Conservation (phyloP, 2,797 vertebrate species). For the Rhinatrema bivittatum region DNA sequence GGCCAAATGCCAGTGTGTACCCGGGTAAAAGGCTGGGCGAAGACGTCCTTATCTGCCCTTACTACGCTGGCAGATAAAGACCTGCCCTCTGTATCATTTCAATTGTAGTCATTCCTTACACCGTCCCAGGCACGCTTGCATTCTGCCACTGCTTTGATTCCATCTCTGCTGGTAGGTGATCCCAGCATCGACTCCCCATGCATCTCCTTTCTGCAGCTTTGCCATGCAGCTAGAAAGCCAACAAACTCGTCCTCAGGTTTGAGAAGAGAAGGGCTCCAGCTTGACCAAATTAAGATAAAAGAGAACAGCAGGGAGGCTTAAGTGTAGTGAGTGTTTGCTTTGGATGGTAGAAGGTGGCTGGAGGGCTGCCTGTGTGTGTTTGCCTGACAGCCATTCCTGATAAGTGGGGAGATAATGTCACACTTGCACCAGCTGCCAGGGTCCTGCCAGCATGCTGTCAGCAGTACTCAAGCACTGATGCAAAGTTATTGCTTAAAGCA, state of each 20-base stretch:
- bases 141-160: no score
- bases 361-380: constrained; percentile 27
- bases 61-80: no score
- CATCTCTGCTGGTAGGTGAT: no score
- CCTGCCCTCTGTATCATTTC: no score
- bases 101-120: no score
- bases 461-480: constrained; percentile 19
- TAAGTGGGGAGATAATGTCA: constrained; percentile 29
- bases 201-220: no score
- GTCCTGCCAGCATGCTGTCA: constrained; percentile 26
- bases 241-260: constrained; percentile 32
- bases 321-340: constrained; percentile 36
- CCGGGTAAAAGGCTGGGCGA: no score
- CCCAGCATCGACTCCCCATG: no score
- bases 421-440: constrained; percentile 49
- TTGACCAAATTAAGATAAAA: constrained; percentile 27
- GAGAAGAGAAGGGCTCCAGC: no score
- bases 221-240: constrained; percentile 3
- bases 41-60: no score
- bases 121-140: no score
- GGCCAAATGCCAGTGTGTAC: no score
- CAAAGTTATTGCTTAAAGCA: constrained; percentile 28
- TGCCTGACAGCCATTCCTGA: constrained; percentile 34
- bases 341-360: constrained; percentile 22
- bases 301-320: constrained; percentile 14